Base-by-base conservation (phyloP, 2,888 invertebrate genomes). In the Halictus ligatus region DNA sequence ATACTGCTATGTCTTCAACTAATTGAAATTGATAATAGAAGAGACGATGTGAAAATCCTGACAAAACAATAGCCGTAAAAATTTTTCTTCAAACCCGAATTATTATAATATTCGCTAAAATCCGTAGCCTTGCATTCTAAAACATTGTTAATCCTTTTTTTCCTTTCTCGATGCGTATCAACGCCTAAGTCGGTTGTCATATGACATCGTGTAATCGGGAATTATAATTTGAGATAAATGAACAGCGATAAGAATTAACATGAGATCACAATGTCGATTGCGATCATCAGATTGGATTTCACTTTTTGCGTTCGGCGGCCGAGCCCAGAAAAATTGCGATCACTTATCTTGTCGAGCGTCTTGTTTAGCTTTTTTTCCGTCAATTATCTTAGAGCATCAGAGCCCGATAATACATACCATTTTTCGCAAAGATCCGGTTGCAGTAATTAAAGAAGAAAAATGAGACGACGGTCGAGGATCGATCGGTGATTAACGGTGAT, bases 181-280 rank as follows among this genome's bases (percentile, higher is more conserved):
- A 21, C 1, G 21, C 21, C 12, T 40, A 40, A 69, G 29, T 10
- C 67, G 18, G 1, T 18, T 69, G 69, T 40, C 40, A 40, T 40
- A 35, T 69, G 69, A 69, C 21, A 69, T 69, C 69, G 40, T 40
- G 21, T 69, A 69, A 35, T 40, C 67, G 40, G 12, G 40, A 69
- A 69, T 69, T 35, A 35, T 69, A 69, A 40, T 40, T 18, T 12
- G 18, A 69, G 69, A 69, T 69, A 69, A 69, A 40, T 69, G 40
- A 40, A 35, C 1, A 6, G 21, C 21, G 40, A 69, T 69, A 69
- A 69, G 69, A 21, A 40, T 21, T 69, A 69, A 69, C 10, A 69
- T 10, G 40, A 35, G 69, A 69, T 40, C 18, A 69, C 10, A 69
- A 40, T 21, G 40, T 4, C 21, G 69, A 69, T 69, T 40, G 21